Conservation (phyloP, 2,888 invertebrate genomes). For the Nyleta sp. region DNA sequence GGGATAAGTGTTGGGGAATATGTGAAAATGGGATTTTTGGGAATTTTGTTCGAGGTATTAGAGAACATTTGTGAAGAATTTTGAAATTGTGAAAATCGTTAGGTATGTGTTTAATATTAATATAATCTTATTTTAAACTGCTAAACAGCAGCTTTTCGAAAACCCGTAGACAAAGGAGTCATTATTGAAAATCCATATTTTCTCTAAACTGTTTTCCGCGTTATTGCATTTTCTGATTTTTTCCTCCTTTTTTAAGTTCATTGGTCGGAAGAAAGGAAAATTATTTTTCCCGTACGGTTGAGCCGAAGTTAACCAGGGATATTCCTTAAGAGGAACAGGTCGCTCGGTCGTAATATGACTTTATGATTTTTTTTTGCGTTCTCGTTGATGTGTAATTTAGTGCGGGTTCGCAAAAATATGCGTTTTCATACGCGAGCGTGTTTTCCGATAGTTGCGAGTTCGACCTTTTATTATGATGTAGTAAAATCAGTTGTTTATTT, state of each 20-base stretch:
- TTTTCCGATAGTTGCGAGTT: neutral
- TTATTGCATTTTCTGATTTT: neutral
- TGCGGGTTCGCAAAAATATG: neutral
- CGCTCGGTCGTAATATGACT: constrained; percentile 10
- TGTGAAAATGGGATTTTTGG: no score
- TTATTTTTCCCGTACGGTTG: neutral
- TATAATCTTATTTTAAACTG: no score
- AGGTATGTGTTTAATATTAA: no score
- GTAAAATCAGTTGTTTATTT: no score
- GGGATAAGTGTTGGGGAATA: no score
- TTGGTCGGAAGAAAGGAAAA: neutral
- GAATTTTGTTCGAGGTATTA: no score
- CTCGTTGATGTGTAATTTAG: constrained; percentile 16
- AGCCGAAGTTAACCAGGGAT: neutral
- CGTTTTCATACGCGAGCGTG: neutral
- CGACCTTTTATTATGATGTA: neutral
- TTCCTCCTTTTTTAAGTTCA: neutral
- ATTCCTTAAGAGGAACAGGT: constrained; percentile 3
- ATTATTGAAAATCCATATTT: no score
- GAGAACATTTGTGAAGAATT: no score
- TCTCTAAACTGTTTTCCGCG: no score
- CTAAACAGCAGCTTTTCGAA: no score
- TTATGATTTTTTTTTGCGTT: constrained; percentile 11
- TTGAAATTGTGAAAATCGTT: no score
- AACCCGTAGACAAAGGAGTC: no score